Conservation (phyloP, 2,888 invertebrate genomes). For the Auanema sp. region DNA sequence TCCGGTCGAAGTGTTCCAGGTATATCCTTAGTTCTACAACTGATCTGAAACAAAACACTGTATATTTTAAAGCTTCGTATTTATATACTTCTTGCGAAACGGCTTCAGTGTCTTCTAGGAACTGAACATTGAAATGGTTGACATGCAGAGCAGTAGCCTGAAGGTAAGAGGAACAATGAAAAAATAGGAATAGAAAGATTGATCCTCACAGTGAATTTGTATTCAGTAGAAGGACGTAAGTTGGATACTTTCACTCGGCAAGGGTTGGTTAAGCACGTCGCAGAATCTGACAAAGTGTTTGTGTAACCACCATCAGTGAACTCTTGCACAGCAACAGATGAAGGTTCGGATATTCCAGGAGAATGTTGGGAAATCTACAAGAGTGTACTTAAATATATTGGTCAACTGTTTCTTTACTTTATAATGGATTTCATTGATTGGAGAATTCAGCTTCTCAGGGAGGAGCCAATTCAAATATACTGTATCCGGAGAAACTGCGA, state of each 20-base stretch:
- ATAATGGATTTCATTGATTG: constrained; percentile 59
- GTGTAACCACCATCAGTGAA: constrained; percentile 28
- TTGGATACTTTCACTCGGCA: constrained; percentile 60
- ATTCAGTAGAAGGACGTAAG: constrained; percentile 56
- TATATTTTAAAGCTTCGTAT: background rate
- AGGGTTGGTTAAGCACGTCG: constrained; percentile 53
- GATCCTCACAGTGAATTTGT: constrained; percentile 61
- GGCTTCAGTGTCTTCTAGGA: constrained; percentile 57
- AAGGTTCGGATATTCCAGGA: constrained; percentile 44
- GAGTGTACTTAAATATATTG: background rate
- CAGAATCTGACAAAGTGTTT: constrained; percentile 41
- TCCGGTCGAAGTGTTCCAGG: constrained; percentile 60
- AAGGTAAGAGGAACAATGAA: constrained; percentile 14
- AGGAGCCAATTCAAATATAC: constrained; percentile 58
- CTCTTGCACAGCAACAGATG: constrained; percentile 53
- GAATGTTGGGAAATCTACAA: constrained; percentile 28
- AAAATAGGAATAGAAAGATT: background rate
- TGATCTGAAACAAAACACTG: constrained; percentile 15
- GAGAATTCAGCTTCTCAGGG: constrained; percentile 59
- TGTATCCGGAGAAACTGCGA: constrained; percentile 59
- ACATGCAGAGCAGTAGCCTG: constrained; percentile 59
- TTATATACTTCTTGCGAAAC: constrained; percentile 45
- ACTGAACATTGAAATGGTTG: constrained; percentile 49
- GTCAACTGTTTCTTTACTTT: constrained; percentile 30
- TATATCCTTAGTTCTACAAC: constrained; percentile 54